Conservation (phyloP, 2,888 invertebrate genomes). For the Nomada ferruginata region DNA sequence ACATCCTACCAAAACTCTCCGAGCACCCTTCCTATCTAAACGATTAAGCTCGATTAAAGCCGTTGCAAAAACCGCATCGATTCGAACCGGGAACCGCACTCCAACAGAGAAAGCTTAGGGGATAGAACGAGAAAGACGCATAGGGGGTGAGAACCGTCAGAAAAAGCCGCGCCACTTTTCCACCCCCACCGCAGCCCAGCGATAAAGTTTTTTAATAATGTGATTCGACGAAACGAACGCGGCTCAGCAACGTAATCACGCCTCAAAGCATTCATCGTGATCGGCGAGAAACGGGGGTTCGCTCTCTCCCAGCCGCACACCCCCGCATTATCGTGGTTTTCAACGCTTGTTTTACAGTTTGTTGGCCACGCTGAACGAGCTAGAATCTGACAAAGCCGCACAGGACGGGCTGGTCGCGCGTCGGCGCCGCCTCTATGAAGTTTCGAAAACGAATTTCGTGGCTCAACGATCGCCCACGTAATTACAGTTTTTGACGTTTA, state of each 20-base stretch:
- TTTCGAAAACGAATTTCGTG: slow-evolving; percentile 54
- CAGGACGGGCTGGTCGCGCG: not conserved
- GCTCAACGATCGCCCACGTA: slow-evolving; percentile 42
- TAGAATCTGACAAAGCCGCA: slow-evolving; percentile 36
- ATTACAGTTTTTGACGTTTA: slow-evolving; percentile 59
- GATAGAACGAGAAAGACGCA: not conserved
- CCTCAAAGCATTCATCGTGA: slow-evolving; percentile 46
- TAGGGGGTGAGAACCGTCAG: not conserved
- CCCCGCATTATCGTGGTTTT: slow-evolving; percentile 44
- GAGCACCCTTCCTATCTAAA: not conserved
- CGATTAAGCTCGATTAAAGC: not conserved
- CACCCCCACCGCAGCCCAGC: not conserved
- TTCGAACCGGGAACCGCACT: not conserved
- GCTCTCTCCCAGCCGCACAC: not conserved
- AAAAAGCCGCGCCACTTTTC: slow-evolving; percentile 3
- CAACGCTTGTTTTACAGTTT: slow-evolving; percentile 53
- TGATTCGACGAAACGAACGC: slow-evolving; percentile 23
- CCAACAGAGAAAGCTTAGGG: too few relatives aligned
- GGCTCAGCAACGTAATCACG: slow-evolving; percentile 34
- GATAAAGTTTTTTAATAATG: slow-evolving; percentile 56
- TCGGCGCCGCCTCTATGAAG: slow-evolving; percentile 15
- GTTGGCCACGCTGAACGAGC: slow-evolving; percentile 19
- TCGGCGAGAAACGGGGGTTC: slow-evolving; percentile 5
- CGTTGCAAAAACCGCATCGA: not conserved
- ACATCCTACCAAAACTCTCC: not conserved